These are phyloP conservation scores for Hyles lineata DNA, from an alignment of 2,888 invertebrate genomes.

Conservation along the genomic window DNA sequence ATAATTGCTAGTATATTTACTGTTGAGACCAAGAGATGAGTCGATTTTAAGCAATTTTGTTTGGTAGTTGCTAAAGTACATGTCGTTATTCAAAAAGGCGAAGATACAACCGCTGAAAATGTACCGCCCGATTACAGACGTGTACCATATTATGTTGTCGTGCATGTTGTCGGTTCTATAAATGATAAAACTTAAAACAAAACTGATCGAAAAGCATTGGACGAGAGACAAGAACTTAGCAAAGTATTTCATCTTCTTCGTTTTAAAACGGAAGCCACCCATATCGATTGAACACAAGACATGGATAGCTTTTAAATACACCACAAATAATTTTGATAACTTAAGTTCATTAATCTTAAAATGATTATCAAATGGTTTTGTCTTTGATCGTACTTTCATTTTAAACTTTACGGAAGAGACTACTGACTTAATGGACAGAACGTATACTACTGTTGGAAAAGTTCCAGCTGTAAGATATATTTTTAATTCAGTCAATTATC, in stretches of 20 bases:
- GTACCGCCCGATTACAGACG: neutral
- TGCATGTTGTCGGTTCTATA: neutral
- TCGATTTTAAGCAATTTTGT: neutral
- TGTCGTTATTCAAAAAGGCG: neutral
- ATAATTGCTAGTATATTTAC: no score
- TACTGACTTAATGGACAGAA: no score
- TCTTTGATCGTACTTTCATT: neutral
- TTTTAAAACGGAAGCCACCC: neutral
- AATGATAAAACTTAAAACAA: neutral
- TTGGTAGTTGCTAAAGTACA: neutral
- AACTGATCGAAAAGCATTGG: neutral
- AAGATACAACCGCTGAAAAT: neutral
- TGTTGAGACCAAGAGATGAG: neutral
- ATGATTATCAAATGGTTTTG: neutral
- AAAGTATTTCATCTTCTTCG: neutral
- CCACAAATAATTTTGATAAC: neutral
- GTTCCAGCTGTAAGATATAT: no score
- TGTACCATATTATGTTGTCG: neutral
- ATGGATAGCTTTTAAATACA: neutral
- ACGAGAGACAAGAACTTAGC: neutral
- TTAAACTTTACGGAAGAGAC: neutral
- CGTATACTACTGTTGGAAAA: no score
- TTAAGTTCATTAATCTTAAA: no score
- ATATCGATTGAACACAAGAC: neutral
- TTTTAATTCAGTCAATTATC: no score